Conservation (phyloP, 2,113 vertebrate genomes). For the Trogon melanurus region DNA sequence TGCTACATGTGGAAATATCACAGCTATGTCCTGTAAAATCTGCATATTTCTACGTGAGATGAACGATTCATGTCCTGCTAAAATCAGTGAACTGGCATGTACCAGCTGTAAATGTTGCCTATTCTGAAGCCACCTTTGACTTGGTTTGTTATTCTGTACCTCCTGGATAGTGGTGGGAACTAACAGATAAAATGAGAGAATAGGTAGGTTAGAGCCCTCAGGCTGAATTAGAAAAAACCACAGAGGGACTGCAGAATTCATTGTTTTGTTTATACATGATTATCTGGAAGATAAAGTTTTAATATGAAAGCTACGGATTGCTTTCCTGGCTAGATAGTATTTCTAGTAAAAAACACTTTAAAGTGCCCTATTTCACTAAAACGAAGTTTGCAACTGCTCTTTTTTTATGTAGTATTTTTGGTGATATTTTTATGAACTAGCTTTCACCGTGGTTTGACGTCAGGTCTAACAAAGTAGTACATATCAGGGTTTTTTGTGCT, state of each 20-base stretch:
- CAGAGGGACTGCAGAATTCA: not conserved
- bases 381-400: not conserved
- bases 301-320: not conserved
- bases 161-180: not conserved
- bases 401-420: not conserved
- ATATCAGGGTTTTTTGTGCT: fast-evolving
- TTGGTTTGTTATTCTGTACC: not conserved
- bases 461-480: not conserved
- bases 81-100: not conserved
- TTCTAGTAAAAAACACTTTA: not conserved
- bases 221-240: not conserved
- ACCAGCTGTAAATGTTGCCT: not conserved
- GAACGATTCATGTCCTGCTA: not conserved
- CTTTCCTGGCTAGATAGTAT: not conserved
- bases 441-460: not conserved
- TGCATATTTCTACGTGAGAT: not conserved
- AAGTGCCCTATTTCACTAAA: not conserved
- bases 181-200: not conserved
- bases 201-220: not conserved
- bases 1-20: not conserved
- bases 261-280: not conserved
- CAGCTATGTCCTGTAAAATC: not conserved
- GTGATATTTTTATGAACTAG: not conserved
- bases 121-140: not conserved
- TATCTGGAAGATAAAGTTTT: not conserved